Base-by-base conservation (phyloP, 2,113 vertebrate genomes). In the Calyptomena viridis region DNA sequence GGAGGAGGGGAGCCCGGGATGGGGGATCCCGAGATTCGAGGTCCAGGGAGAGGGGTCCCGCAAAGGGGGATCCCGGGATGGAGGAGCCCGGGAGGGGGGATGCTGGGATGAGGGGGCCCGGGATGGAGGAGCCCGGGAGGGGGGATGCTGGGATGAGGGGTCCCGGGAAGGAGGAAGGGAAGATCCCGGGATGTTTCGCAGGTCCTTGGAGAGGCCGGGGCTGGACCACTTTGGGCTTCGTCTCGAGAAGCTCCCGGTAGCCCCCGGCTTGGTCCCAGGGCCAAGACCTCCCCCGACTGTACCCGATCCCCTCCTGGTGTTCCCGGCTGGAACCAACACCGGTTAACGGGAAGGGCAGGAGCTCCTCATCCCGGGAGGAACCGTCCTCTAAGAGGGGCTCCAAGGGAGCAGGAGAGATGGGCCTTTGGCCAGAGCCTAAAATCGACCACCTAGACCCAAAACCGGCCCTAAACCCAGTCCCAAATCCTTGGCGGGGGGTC, bases 241-340 rank as follows among this genome's bases (percentile, higher is more conserved):
- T 42, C 31, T 24, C 20, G 7, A 15, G 24, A 37, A 3, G 18
- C 46, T 37, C 25, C 9, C 5, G 6, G 24, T 9, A 17, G 44
- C 9, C 20, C n/a, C 16, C 25, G 1, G 11, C 1, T 14, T 4
- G 6, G 22, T 19, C 14, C 47, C 37, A 8, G 15, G 31, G 42
- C n/a, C 37, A 1, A 6, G 33, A 46, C 0, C 25, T 13, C 19
- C 3, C 12, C 9, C 1, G 4, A 8, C 9, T 28, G 13, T 20
- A 6, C 21, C 28, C 7, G 1, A 5, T 50, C 12, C 62, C 28
- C 22, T 56, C 50, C 63, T 4, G 11, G 27, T 55, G 58, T 67
- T 14, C 52, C 17, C 3, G 2, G 37, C 20, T 27, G 15, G 2
- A 12, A 7, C 14, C 2, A 3, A 8, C n/a, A n/a, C n/a, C 2